Conservation (phyloP, 2,113 vertebrate genomes). For the Mesembrinibis cayennensis region DNA sequence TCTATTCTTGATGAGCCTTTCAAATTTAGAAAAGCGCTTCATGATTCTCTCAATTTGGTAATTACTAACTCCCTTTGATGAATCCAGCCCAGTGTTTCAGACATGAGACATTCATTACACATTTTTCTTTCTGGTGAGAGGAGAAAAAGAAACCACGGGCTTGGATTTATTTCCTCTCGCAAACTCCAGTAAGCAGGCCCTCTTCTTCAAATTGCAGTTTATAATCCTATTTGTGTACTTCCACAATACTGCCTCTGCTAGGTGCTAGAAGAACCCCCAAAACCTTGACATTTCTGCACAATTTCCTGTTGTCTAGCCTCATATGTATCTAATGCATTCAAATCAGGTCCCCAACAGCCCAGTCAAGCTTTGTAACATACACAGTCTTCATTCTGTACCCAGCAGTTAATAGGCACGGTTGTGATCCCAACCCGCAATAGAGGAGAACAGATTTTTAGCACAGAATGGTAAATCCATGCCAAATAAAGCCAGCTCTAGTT, state of each 20-base stretch:
- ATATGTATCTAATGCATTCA: accelerated
- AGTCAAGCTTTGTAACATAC: neutral
- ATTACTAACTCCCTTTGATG: slow-evolving; percentile 67
- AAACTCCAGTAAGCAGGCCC: neutral
- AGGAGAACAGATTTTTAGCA: neutral
- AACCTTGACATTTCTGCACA: neutral
- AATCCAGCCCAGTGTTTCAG: slow-evolving; percentile 61
- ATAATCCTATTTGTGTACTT: neutral
- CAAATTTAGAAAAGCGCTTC: slow-evolving; percentile 70
- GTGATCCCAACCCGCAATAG: accelerated
- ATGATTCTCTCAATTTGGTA: slow-evolving; percentile 68
- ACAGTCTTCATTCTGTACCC: neutral
- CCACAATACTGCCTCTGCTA: neutral
- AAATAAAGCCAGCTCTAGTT: neutral
- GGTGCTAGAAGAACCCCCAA: neutral
- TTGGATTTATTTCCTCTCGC: slow-evolving; percentile 52
- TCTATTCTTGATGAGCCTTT: slow-evolving; percentile 74
- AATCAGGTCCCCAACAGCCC: neutral
- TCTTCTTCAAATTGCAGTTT: neutral
- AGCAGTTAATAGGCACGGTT: neutral
- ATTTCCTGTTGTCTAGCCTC: neutral
- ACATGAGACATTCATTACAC: slow-evolving; percentile 49
- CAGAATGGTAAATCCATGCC: neutral
- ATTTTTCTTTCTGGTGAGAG: slow-evolving; percentile 48
- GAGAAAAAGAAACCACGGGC: slow-evolving; percentile 17